Base-by-base conservation (phyloP, 2,888 invertebrate species). In the Calliopum simillimum region DNA sequence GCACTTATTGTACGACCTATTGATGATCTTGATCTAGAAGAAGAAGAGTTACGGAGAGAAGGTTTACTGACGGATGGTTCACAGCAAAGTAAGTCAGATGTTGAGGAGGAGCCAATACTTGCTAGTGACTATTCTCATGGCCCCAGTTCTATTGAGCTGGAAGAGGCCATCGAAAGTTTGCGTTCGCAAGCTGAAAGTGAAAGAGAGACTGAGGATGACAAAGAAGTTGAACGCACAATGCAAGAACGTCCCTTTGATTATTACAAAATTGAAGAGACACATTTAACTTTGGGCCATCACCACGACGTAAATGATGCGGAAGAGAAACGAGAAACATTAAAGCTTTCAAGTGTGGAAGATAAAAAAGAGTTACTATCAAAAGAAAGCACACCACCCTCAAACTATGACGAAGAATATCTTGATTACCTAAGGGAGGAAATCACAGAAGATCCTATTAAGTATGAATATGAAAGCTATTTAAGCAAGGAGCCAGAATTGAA, bases 1-100 rank as follows among this genome's bases (percentile, higher is more conserved):
- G 88, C 90, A 5, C 82, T 92, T 56, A 88, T 91, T 14, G 91
- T 92, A 21, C 89, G 91, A 76, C 92, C 90, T 13, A 89, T 92
- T 74, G 89, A 90, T 78, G 88, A 88, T 63, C 87, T 89, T 47
- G 84, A 84, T 71, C 73, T 83, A 58, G 82, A 82, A 53, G 83
- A 84, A 68, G 83, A 82, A 63, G 83, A 78, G 46, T 72, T 83
- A 14, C 78, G 84, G 0, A 76, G 84, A 1, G 83, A 83, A 61
- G 84, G 84, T 11, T 68, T 83, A 14, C 78, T 83, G 13, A 81
- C 83, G 0, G 83, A 83, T 41, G 82, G 84, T 56, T 84, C 84
- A 2, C 83, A 84, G 53, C 84, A 83, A 11, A 83, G 83, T 62
- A 79, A 84, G 25, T 83, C 82, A 4, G 84, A 83, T 73, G 76